Conservation (phyloP, 1,140 invertebrate species). For the Drosophila persimilis region DNA sequence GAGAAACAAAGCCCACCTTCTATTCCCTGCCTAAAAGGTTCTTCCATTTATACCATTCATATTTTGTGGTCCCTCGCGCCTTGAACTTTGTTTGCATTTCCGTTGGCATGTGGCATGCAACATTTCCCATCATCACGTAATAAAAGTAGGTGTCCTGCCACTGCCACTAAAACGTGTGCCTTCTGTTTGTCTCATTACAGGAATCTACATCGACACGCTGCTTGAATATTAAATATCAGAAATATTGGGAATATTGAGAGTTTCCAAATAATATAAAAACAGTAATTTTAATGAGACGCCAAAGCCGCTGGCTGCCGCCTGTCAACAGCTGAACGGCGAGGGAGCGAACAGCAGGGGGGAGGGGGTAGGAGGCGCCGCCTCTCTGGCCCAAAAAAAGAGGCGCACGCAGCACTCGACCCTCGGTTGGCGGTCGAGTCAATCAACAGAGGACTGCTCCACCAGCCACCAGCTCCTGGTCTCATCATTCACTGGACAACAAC, state of each 20-base stretch:
- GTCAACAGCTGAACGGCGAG: slow-evolving; percentile 43
- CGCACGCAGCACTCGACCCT: neutral
- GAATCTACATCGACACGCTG: slow-evolving; percentile 12
- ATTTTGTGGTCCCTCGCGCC: neutral
- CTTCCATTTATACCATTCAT: no score
- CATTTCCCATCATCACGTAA: neutral
- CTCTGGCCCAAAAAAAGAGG: no score
- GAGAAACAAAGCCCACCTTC: no score
- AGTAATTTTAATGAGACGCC: slow-evolving; percentile 67
- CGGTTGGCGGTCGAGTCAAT: slow-evolving; percentile 5
- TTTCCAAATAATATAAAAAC: slow-evolving; percentile 7
- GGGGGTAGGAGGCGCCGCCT: neutral
- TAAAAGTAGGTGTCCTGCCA: no score
- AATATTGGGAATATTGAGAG: slow-evolving; percentile 4
- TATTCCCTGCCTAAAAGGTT: no score
- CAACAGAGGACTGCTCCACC: slow-evolving; percentile 16
- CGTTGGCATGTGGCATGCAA: slow-evolving; percentile 50
- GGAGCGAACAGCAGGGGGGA: slow-evolving; percentile 5
- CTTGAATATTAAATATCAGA: slow-evolving; percentile 42
- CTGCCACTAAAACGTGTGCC: no score
- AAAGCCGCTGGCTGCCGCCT: slow-evolving; percentile 9
- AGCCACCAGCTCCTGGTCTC: slow-evolving; percentile 1
- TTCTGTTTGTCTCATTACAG: slow-evolving; percentile 57
- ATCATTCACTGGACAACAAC: slow-evolving; percentile 40
- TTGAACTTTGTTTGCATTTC: slow-evolving; percentile 13